Percentiles rank a stretch among this genome's conserved stretches.
Evolutionary conservation across 2,113 vertebrate genomes (phyloP).

Genomic region (Reinhardtius hippoglossoides): DNA sequence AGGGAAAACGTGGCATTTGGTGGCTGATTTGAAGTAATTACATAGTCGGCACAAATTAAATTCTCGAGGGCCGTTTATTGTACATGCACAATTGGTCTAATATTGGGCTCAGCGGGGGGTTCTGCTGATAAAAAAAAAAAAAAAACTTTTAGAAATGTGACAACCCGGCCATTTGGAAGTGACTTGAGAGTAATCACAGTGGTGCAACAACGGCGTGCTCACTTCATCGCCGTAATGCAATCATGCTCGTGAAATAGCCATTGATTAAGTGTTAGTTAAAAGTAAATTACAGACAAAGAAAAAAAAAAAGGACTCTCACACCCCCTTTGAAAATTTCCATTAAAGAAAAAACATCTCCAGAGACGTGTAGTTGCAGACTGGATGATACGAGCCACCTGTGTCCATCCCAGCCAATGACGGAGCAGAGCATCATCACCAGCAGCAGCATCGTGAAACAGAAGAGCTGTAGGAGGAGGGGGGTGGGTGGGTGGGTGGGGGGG

Average conservation of each 20-base stretch:
- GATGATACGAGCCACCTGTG: background rate
- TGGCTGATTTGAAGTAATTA: conserved; percentile 57
- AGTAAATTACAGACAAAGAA: conserved; percentile 42
- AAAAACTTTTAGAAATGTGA: conserved; percentile 41
- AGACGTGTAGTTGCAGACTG: background rate
- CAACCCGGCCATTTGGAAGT: conserved; percentile 25
- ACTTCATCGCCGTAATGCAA: conserved; percentile 30
- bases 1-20: conserved; percentile 24
- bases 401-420: conserved; percentile 21
- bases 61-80: conserved; percentile 46
- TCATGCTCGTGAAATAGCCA: conserved; percentile 49
- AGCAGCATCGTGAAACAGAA: conserved; percentile 60
- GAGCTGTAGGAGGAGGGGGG: background rate
- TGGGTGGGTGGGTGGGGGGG: too few relatives aligned
- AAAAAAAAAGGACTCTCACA: conserved; percentile 7
- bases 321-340: background rate
- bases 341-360: conserved; percentile 12
- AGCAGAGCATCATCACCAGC: conserved; percentile 4
- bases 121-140: conserved; percentile 10
- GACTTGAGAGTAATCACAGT: conserved; percentile 40
- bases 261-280: conserved; percentile 61
- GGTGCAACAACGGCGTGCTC: conserved; percentile 15
- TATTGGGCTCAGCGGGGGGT: conserved; percentile 36
- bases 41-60: conserved; percentile 46
- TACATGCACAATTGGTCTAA: conserved; percentile 38